Evolutionary conservation across 2,797 vertebrate species (phyloP).

Genomic region (Enteromius anoplus): DNA sequence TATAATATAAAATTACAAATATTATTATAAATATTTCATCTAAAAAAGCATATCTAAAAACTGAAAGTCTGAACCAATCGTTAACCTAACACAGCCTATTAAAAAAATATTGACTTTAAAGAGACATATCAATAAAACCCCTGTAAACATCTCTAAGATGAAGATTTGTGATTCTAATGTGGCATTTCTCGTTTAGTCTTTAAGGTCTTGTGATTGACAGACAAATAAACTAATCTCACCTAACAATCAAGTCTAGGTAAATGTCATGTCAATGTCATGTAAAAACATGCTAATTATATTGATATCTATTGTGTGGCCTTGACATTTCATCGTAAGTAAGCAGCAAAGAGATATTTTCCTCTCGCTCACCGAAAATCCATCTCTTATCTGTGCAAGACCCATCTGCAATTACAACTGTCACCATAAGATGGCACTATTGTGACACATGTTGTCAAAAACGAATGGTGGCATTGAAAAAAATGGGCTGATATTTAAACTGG

Average conservation of each 20-base stretch:
- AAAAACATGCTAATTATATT: slow-evolving; percentile 13
- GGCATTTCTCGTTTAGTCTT: slow-evolving; percentile 9
- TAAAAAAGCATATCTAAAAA: not conserved
- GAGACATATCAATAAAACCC: not conserved
- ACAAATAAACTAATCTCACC: slow-evolving; percentile 20
- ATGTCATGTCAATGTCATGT: slow-evolving; percentile 28
- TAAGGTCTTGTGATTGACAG: slow-evolving; percentile 34
- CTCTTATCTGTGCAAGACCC: not conserved
- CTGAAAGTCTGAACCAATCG: not conserved
- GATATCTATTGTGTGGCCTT: not conserved
- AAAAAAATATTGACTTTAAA: not conserved
- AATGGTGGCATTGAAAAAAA: not conserved
- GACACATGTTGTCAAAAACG: not conserved
- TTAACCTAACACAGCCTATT: too few relatives aligned
- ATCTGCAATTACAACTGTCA: slow-evolving; percentile 15
- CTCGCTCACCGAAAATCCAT: not conserved
- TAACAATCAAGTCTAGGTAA: slow-evolving; percentile 16
- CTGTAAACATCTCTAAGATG: not conserved
- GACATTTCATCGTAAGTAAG: not conserved
- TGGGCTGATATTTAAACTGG: not conserved
- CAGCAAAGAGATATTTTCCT: not conserved
- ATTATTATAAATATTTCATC: not conserved
- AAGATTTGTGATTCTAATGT: slow-evolving; percentile 30
- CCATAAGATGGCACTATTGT: slow-evolving; percentile 22
- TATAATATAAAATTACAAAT: not conserved